These are phyloP conservation scores for Chaenocephalus aceratus DNA, from an alignment of 2,113 vertebrate genomes.

Conservation along the genomic window DNA sequence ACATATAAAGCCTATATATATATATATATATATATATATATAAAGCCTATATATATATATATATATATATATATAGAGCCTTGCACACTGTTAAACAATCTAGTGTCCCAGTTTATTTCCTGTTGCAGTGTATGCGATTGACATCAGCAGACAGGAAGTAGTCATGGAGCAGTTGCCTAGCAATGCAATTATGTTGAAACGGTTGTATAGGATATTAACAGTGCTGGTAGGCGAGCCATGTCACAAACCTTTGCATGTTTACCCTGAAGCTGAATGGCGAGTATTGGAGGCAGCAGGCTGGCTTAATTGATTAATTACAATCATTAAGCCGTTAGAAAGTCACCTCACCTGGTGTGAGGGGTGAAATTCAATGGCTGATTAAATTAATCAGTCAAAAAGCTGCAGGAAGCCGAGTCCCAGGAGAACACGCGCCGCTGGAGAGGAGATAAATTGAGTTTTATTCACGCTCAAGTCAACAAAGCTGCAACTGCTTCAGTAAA, in stretches of 20 bases:
- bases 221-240: background rate
- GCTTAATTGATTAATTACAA: slow-evolving; percentile 74
- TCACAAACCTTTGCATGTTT: slow-evolving; percentile 23
- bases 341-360: slow-evolving; percentile 76
- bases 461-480: slow-evolving; percentile 27
- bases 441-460: slow-evolving; percentile 11
- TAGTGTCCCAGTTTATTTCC: too few species aligned
- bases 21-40: too few species aligned
- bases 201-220: background rate
- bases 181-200: too few species aligned
- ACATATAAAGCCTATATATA: too few species aligned
- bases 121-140: too few species aligned
- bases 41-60: too few species aligned
- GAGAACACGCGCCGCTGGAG: slow-evolving; percentile 12
- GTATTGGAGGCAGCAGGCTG: slow-evolving; percentile 9
- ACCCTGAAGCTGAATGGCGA: background rate
- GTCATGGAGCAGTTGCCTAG: too few species aligned
- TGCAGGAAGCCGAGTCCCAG: slow-evolving; percentile 25
- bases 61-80: too few species aligned
- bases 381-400: slow-evolving; percentile 71
- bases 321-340: slow-evolving; percentile 78
- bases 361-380: slow-evolving; percentile 67
- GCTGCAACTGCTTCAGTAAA: background rate
- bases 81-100: too few species aligned
- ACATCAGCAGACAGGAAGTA: too few species aligned